phyloP scores from a whole-genome alignment of 64 coral and sea anemone genomes.

The Orbicella faveolata region DNA sequence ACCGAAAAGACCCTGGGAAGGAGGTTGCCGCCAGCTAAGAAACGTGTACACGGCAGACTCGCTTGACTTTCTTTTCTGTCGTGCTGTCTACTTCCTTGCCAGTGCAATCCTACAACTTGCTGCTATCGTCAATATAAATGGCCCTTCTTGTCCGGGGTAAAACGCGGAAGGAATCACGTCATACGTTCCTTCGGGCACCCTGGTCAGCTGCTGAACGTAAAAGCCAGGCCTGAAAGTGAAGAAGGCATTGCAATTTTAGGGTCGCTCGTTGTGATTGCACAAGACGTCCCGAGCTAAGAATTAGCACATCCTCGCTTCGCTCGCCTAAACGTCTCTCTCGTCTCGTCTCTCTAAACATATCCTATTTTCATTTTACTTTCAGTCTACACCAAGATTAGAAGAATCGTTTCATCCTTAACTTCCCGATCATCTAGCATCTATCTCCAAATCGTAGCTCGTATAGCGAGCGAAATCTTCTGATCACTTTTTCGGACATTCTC shows the following conservation, averaged over 20 bases:
- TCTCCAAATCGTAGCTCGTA: too few relatives aligned
- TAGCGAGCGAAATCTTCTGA: not conserved
- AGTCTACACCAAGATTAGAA: too few relatives aligned
- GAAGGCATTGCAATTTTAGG: not conserved
- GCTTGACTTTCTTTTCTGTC: not conserved
- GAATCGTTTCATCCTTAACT: too few relatives aligned
- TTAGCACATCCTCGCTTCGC: too few relatives aligned
- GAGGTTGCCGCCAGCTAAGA: not conserved
- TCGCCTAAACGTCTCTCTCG: too few relatives aligned
- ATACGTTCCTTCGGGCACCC: constrained; percentile 91
- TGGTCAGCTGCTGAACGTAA: constrained; percentile 81
- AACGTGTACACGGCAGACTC: not conserved
- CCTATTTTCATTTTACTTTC: too few relatives aligned
- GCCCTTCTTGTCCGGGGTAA: constrained; percentile 81
- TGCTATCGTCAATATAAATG: constrained; percentile 81
- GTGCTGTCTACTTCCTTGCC: constrained; percentile 21
- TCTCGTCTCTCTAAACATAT: too few relatives aligned
- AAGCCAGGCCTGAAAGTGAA: constrained; percentile 82
- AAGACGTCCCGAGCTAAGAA: too few relatives aligned
- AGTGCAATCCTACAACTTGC: constrained; percentile 77
- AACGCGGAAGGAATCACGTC: constrained; percentile 95
- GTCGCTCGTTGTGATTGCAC: too few relatives aligned
- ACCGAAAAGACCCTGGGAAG: not conserved
- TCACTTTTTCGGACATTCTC: not conserved
- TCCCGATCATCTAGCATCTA: too few relatives aligned